Percentiles rank a stretch among this genome's conserved stretches.
phyloP scores from a whole-genome alignment of 2,797 vertebrate genomes.

The Tympanoctomys barrerae region DNA sequence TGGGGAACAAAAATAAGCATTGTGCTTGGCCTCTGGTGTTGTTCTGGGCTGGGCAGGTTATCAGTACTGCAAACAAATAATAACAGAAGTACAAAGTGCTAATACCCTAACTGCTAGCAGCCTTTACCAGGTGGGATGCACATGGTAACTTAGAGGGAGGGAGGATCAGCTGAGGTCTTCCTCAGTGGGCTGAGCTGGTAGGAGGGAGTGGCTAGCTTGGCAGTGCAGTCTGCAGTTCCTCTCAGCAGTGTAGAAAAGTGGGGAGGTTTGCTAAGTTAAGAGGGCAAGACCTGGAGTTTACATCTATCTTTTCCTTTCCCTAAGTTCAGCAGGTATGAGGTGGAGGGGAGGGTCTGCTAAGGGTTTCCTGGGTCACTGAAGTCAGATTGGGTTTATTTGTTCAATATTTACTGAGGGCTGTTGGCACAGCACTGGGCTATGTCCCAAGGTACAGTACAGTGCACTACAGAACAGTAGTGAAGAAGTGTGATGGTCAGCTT shows the following conservation, averaged over 20 bases:
- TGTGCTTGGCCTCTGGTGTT: not conserved
- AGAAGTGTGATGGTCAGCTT: not conserved
- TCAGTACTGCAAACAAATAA: slow-evolving; percentile 42
- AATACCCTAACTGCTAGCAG: not conserved
- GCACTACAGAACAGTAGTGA: not conserved
- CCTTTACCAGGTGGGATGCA: not conserved
- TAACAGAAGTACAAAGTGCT: not conserved
- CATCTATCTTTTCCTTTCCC: not conserved
- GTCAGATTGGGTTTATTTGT: slow-evolving; percentile 54
- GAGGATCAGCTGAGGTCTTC: not conserved
- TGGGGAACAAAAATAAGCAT: slow-evolving; percentile 48
- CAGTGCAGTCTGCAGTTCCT: not conserved
- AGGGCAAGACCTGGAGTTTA: not conserved
- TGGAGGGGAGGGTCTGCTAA: not conserved
- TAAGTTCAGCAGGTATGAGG: not conserved
- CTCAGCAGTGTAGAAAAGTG: not conserved
- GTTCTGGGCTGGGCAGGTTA: not conserved
- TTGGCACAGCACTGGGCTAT: slow-evolving; percentile 6
- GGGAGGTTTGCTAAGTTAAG: not conserved
- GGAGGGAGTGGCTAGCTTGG: not conserved
- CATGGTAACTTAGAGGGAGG: not conserved
- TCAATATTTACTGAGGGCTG: slow-evolving; percentile 52
- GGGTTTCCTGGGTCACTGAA: not conserved
- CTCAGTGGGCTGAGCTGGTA: not conserved
- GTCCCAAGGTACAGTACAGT: not conserved